phyloP scores from a whole-genome alignment of 2,797 vertebrate genomes.

The Malacoraja senta region DNA sequence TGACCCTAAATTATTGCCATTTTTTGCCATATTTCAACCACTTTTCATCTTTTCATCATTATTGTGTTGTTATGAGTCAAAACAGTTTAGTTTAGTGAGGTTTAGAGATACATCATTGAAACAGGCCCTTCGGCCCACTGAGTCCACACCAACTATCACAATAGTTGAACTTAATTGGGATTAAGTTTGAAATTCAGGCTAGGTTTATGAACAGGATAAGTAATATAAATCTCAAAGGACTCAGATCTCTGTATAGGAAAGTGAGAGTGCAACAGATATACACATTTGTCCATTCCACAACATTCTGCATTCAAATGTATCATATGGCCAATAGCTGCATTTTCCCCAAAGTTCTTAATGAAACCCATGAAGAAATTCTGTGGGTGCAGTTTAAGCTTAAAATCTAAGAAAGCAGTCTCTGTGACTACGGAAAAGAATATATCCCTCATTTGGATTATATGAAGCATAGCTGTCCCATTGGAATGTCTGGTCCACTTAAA shows the following conservation, averaged over 20 bases:
- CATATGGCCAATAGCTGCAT: neutral
- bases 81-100: too few relatives aligned
- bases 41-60: neutral
- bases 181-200: neutral
- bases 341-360: neutral
- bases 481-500: neutral
- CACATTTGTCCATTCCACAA: neutral
- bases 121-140: too few relatives aligned
- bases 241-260: neutral
- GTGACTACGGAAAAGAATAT: neutral
- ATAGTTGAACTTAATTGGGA: neutral
- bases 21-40: neutral
- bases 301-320: neutral
- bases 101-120: too few relatives aligned
- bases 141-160: too few relatives aligned
- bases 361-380: neutral
- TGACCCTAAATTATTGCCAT: too few relatives aligned
- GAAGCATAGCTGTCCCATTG: neutral
- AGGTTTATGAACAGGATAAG: neutral
- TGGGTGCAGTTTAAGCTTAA: neutral
- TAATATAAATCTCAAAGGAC: neutral
- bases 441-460: neutral
- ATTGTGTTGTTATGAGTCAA: neutral
- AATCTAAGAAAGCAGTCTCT: neutral
- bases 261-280: neutral